Evolutionary conservation across 2,797 vertebrate genomes (phyloP), one percentile per base, ranked within the genome.

Genomic region (Melanotaenia parkinsoni): DNA sequence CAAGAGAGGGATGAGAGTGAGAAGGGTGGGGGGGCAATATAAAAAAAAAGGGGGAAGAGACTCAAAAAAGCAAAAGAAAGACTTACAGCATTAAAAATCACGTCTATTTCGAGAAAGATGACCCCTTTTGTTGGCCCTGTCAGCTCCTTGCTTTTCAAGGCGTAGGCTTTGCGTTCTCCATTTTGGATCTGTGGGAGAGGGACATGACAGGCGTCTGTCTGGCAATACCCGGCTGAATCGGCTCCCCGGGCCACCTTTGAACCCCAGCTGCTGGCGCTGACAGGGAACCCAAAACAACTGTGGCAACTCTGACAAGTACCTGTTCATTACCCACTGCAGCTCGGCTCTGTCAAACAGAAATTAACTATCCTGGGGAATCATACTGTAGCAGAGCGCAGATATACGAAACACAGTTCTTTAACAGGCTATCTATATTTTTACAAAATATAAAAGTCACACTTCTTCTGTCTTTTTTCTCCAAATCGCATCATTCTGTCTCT

Each of bases 121-220:
- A 99, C 97, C 97, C 98, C 98, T 95, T 99, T 99, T 96, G 98
- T 99, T 98, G 97, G 97, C 96, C 96, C 97, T 97, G 98, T 99
- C 98, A 99, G 97, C 96, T 99, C 96, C 97, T 99, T 99, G 97
- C 98, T 99, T 99, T 99, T 99, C 97, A 99, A 97, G 96, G 95
- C 96, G 96, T 99, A 99, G 95, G 97, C 97, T 98, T 97, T 99
- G 96, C 97, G 96, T 96, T 99, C 97, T 96, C 98, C 98, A 97
- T 98, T 99, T 97, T 98, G 97, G 96, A 99, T 98, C 98, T 99
- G 97, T 94, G 96, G 96, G 96, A 97, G 96, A 97, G 96, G 95
- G 96, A 99, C 97, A 98, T 99, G 98, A 99, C 98, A 99, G 98
- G 96, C 96, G 97, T 99, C 98, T 99, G 97, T 99, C 98, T 99